Conservation (phyloP, 1,140 invertebrate genomes). For the Cyclargus thomasi region DNA sequence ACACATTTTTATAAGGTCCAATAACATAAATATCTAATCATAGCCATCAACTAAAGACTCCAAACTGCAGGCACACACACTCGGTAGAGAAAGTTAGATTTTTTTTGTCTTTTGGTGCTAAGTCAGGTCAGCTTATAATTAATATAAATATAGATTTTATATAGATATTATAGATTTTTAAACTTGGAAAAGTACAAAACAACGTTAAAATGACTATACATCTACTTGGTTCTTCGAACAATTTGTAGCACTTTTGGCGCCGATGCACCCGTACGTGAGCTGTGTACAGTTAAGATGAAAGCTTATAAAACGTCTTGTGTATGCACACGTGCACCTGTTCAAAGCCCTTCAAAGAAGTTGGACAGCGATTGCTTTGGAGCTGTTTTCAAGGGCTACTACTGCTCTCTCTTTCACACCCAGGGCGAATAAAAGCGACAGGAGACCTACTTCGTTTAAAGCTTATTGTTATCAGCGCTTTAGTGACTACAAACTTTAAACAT, state of each 20-base stretch:
- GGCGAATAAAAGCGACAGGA: constrained; percentile 2
- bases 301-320: constrained; percentile 51
- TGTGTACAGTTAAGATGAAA: constrained; percentile 31
- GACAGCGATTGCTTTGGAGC: constrained; percentile 27
- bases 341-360: constrained; percentile 47
- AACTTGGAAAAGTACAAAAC: background rate
- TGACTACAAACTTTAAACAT: background rate
- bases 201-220: background rate
- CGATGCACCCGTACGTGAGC: constrained; percentile 34
- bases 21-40: too few relatives aligned
- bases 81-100: too few relatives aligned
- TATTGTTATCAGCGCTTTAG: background rate
- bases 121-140: too few relatives aligned
- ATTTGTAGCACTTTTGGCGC: constrained; percentile 14
- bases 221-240: background rate
- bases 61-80: too few relatives aligned
- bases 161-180: too few relatives aligned
- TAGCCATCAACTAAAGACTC: too few relatives aligned
- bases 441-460: background rate
- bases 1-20: background rate
- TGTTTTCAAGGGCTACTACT: constrained; percentile 22
- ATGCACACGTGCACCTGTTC: constrained; percentile 57
- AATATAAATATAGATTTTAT: too few relatives aligned
- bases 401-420: constrained; percentile 27
- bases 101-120: too few relatives aligned